Evolutionary conservation across 2,113 vertebrate genomes (phyloP).

Genomic region (Pedionomus torquatus): DNA sequence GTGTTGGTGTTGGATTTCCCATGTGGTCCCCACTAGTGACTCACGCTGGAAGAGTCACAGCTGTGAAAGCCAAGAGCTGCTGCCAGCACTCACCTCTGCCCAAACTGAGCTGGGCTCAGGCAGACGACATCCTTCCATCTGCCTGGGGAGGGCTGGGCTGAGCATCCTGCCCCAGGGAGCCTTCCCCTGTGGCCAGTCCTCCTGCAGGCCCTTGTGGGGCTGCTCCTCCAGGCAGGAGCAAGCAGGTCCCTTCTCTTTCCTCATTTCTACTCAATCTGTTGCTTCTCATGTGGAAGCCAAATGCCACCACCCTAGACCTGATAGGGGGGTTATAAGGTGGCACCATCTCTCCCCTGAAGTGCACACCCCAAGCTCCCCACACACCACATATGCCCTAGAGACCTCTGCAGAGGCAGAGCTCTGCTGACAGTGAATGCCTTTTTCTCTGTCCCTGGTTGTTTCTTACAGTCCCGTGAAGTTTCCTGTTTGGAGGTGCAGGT

Average conservation of each 20-base stretch:
- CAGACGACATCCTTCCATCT: rapidly evolving
- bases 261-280: rapidly evolving
- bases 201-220: rapidly evolving
- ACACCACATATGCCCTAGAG: rapidly evolving
- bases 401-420: rapidly evolving
- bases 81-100: rapidly evolving
- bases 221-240: rapidly evolving
- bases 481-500: slow-evolving; percentile 74
- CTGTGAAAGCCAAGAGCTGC: background rate
- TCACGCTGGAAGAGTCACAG: background rate
- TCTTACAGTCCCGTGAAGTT: slow-evolving; percentile 75
- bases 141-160: rapidly evolving
- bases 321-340: rapidly evolving
- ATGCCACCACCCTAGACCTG: background rate
- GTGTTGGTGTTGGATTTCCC: background rate
- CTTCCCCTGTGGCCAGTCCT: background rate
- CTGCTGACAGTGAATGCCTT: rapidly evolving
- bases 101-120: background rate
- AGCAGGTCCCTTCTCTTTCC: background rate
- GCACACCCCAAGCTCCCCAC: rapidly evolving
- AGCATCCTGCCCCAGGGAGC: background rate
- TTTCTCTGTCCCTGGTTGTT: background rate
- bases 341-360: background rate
- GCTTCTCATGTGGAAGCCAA: background rate
- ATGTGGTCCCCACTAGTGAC: rapidly evolving